These are phyloP conservation scores for Cladopsammia gracilis DNA, from an alignment of 64 coral and sea anemone genomes.

Conservation along the genomic window DNA sequence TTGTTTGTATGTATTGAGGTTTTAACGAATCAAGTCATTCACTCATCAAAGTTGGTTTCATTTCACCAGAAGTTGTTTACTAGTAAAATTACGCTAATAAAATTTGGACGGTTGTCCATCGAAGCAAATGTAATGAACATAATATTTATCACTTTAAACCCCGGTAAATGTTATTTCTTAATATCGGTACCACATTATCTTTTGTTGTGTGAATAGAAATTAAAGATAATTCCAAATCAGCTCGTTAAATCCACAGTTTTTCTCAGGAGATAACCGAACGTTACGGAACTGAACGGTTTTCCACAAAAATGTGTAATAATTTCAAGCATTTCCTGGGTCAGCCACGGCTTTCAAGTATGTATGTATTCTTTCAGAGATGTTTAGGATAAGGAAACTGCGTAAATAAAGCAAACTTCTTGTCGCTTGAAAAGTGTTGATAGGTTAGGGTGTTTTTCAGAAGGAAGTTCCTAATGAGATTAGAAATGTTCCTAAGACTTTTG, in stretches of 20 bases:
- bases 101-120: not conserved
- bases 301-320: not conserved
- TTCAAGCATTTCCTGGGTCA: conserved; percentile 31
- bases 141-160: not conserved
- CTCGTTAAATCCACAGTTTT: not conserved
- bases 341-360: too few relatives aligned
- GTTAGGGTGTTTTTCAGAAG: not conserved
- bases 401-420: not conserved
- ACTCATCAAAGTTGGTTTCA: not conserved
- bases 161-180: not conserved
- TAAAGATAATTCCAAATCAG: not conserved
- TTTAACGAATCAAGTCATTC: not conserved
- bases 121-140: not conserved
- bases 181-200: not conserved
- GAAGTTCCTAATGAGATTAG: not conserved
- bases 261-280: not conserved
- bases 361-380: not conserved
- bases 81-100: not conserved
- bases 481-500: not conserved
- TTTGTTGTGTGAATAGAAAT: not conserved
- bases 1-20: not conserved
- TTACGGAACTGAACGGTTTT: not conserved
- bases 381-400: conserved; percentile 1
- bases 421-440: not conserved
- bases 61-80: not conserved